Evolutionary conservation across 2,888 invertebrate species (phyloP).

Genomic region (Horisme vitalbata): DNA sequence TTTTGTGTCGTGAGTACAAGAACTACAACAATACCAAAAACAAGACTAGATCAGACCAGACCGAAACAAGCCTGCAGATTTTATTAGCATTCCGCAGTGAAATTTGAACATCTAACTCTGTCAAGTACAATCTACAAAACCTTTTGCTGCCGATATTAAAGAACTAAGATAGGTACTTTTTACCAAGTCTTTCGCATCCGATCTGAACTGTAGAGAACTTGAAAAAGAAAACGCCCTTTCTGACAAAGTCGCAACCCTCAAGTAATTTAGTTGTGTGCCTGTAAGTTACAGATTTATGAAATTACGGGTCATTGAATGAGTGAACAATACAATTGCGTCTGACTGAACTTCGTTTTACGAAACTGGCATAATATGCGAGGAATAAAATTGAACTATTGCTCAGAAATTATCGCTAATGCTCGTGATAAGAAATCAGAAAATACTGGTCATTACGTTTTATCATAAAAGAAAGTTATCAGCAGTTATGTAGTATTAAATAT

Average conservation of each 20-base stretch:
- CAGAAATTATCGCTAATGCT: constrained; percentile 23
- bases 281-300: constrained; percentile 49
- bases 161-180: background rate
- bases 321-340: constrained; percentile 49
- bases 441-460: constrained; percentile 39
- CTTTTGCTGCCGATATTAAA: background rate
- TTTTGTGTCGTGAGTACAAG: no score
- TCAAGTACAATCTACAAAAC: background rate
- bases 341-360: constrained; percentile 36
- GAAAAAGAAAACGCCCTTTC: constrained; percentile 20
- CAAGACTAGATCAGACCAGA: no score
- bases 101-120: no score
- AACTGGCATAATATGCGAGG: constrained; percentile 1
- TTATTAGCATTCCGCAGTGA: no score
- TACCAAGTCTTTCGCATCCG: background rate
- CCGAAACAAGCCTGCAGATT: no score
- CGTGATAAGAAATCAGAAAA: constrained; percentile 38
- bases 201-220: constrained; percentile 4
- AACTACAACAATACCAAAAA: no score
- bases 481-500: constrained; percentile 41
- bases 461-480: constrained; percentile 52
- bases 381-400: constrained; percentile 15
- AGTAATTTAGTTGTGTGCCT: constrained; percentile 50
- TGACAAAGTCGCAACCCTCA: constrained; percentile 40
- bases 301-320: constrained; percentile 52